A percentile compares a stretch with the other conserved stretches of the same genome.
Evolutionary conservation across 2,113 vertebrate species (phyloP).

Genomic region (Verasper variegatus): DNA sequence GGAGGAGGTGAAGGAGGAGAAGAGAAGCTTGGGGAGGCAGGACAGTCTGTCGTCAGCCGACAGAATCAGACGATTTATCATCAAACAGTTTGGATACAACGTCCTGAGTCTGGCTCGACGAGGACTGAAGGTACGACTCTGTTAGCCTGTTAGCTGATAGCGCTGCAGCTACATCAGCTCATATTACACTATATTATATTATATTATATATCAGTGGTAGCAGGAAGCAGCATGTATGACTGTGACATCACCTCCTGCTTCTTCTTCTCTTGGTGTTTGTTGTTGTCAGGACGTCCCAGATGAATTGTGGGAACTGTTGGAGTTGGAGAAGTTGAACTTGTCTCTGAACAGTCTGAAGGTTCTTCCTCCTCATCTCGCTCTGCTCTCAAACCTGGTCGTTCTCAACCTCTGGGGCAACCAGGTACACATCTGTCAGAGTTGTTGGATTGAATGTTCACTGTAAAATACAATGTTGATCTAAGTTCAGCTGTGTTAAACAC

Average conservation of each 20-base stretch:
- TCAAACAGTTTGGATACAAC: conserved; percentile 79
- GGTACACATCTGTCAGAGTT: conserved; percentile 26
- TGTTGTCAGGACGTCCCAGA: conserved; percentile 78
- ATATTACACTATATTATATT: too few species aligned
- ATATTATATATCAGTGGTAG: neutral
- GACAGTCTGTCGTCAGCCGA: conserved; percentile 76
- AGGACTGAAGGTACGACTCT: conserved; percentile 79
- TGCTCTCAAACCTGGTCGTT: conserved; percentile 87
- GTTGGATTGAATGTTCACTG: too few species aligned
- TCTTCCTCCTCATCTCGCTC: conserved; percentile 83
- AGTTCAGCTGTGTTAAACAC: too few species aligned
- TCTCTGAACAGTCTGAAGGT: conserved; percentile 87
- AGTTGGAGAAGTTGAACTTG: conserved; percentile 92
- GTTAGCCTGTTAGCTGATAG: neutral
- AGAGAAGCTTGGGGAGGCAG: conserved; percentile 55
- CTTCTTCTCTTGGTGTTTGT: neutral
- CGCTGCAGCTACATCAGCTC: too few species aligned
- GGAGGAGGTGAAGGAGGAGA: conserved; percentile 52
- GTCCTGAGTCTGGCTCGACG: conserved; percentile 89
- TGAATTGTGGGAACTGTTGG: conserved; percentile 88
- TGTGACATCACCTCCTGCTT: neutral
- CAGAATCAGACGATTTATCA: conserved; percentile 64
- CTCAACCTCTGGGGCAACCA: conserved; percentile 90
- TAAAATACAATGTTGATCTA: too few species aligned
- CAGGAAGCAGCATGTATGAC: neutral